Evolutionary conservation across 2,888 invertebrate genomes (phyloP).

Genomic region (Epiblema foenella): DNA sequence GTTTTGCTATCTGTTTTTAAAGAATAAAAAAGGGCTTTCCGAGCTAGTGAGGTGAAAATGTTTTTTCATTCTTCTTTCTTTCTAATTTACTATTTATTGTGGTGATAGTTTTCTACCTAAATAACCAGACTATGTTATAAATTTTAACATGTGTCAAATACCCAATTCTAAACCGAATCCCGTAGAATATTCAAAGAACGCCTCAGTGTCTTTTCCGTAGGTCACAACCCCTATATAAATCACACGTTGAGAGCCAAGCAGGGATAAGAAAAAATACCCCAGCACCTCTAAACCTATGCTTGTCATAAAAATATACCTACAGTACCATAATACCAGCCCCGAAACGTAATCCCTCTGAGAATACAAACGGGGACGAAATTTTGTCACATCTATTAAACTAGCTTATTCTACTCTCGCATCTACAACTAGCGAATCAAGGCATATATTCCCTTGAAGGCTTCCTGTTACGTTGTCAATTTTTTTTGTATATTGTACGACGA

Average conservation of each 20-base stretch:
- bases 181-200: slow-evolving; percentile 28
- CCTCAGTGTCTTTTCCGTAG: slow-evolving; percentile 19
- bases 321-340: slow-evolving; percentile 34
- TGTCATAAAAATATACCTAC: slow-evolving; percentile 43
- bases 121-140: too few relatives aligned
- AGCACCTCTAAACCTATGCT: slow-evolving; percentile 42
- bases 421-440: background rate
- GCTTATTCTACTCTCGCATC: background rate
- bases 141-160: too few relatives aligned
- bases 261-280: slow-evolving; percentile 40
- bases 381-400: slow-evolving; percentile 40
- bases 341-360: slow-evolving; percentile 36
- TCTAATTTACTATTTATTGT: too few relatives aligned
- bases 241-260: slow-evolving; percentile 25
- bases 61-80: too few relatives aligned
- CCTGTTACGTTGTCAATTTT: slow-evolving; percentile 35
- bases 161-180: too few relatives aligned
- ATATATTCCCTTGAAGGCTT: background rate
- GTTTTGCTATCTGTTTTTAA: too few relatives aligned
- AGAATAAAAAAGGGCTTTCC: too few relatives aligned
- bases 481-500: slow-evolving; percentile 36
- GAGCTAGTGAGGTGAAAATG: too few relatives aligned
- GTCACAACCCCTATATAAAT: slow-evolving; percentile 36
- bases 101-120: too few relatives aligned
- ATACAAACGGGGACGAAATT: slow-evolving; percentile 34